Evolutionary conservation across 2,113 vertebrate species (phyloP).

Genomic region (Ancistrus triradiatus): DNA sequence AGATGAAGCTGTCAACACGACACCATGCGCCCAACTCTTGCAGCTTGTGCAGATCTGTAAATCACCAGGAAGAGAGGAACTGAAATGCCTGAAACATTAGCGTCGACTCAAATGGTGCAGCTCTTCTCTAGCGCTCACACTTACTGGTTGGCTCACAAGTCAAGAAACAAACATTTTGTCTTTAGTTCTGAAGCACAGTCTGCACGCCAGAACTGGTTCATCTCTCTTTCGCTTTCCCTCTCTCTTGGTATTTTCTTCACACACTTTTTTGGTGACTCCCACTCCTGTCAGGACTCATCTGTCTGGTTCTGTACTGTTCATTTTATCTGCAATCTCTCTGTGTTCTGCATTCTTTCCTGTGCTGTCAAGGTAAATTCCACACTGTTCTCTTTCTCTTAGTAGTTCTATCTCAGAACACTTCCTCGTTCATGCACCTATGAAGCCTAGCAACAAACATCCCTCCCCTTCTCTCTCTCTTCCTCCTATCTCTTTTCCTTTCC

Average conservation of each 20-base stretch:
- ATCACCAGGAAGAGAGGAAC: constrained; percentile 4
- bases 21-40: neutral
- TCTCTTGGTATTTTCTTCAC: neutral
- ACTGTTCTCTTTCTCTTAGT: neutral
- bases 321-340: neutral
- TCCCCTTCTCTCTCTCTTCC: neutral
- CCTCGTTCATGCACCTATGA: constrained; percentile 1
- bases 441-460: neutral
- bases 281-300: neutral
- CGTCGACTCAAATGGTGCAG: neutral
- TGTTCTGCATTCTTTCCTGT: neutral
- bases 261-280: neutral
- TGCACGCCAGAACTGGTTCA: constrained; percentile 12
- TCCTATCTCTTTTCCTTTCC: neutral
- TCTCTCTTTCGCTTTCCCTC: constrained; percentile 17
- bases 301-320: constrained; percentile 3
- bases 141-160: constrained; percentile 5
- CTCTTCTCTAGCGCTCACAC: neutral
- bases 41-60: constrained; percentile 1
- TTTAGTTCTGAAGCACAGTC: constrained; percentile 39
- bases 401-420: no score
- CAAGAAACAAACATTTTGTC: constrained; percentile 39
- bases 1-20: neutral
- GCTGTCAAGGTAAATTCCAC: neutral
- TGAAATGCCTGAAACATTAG: no score